A percentile compares a stretch with the other conserved stretches of the same genome.
Evolutionary conservation across 2,113 vertebrate genomes (phyloP).

Genomic region (Coturnix japonica): DNA sequence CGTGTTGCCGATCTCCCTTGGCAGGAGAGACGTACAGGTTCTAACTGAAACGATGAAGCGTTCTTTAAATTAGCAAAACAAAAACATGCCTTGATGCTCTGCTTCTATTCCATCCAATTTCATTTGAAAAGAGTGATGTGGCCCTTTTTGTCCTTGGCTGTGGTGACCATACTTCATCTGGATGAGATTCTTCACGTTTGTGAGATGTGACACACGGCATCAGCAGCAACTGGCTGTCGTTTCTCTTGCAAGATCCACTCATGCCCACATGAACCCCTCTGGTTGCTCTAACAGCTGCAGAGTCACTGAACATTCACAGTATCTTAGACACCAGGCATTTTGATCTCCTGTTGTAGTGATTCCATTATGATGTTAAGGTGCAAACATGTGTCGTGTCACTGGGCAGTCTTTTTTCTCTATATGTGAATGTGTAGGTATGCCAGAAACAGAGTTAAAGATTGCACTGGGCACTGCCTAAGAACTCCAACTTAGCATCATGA

Average conservation of each 20-base stretch:
- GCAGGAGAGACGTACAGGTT: constrained; percentile 30
- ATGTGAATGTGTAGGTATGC: neutral
- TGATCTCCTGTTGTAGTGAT: neutral
- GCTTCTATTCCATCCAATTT: neutral
- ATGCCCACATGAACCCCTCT: neutral
- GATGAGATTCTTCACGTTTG: neutral
- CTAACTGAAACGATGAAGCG: constrained; percentile 7
- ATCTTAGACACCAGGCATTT: neutral
- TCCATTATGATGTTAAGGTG: neutral
- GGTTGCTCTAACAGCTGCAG: neutral
- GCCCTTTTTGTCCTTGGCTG: neutral
- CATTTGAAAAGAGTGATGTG: neutral
- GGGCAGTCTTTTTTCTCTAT: neutral
- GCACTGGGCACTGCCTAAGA: neutral
- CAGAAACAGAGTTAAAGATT: neutral
- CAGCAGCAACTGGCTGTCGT: neutral
- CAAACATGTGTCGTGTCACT: neutral
- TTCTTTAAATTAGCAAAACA: constrained; percentile 36
- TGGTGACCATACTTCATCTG: neutral
- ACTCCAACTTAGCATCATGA: neutral
- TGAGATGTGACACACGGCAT: neutral
- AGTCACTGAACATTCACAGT: neutral
- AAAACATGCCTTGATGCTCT: constrained; percentile 5
- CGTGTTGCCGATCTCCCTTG: neutral
- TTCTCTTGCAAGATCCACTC: neutral